These are phyloP conservation scores for Centropyge bicolor DNA, from an alignment of 2,797 vertebrate genomes.

Conservation along the genomic window DNA sequence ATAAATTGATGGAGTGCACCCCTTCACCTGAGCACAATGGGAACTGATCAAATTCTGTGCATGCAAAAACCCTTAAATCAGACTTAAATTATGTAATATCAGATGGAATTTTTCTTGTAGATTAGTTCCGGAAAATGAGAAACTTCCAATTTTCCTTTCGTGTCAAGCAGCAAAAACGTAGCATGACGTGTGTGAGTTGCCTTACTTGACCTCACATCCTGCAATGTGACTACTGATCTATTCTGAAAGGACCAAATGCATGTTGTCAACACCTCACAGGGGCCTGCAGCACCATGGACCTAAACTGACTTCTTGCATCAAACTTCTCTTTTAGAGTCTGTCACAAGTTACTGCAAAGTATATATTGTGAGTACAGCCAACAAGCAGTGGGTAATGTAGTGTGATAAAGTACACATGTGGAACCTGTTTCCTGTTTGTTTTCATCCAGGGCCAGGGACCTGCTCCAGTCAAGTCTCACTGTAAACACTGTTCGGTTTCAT, in stretches of 20 bases:
- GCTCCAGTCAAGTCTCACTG: neutral
- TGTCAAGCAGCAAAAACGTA: too few species aligned
- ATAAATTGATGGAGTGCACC: too few species aligned
- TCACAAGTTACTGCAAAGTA: neutral
- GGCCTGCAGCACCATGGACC: neutral
- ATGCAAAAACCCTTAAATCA: too few species aligned
- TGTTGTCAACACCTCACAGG: neutral
- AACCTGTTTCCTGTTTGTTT: conserved; percentile 25
- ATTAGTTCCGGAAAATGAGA: too few species aligned
- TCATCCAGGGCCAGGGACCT: neutral
- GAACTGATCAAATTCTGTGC: too few species aligned
- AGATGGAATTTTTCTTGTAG: too few species aligned
- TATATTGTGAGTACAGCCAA: neutral
- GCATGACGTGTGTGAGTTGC: too few species aligned
- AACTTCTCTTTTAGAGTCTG: neutral
- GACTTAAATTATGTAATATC: too few species aligned
- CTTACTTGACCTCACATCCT: too few species aligned
- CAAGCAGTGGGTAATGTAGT: conserved; percentile 8
- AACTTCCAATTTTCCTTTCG: too few species aligned
- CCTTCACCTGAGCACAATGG: too few species aligned
- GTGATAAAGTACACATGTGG: conserved; percentile 11
- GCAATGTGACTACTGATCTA: neutral
- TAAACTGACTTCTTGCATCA: neutral
- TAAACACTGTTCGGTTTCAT: conserved; percentile 33
- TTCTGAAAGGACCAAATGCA: neutral